Conservation (phyloP, 1,140 invertebrate species). For the Macrobrachium nipponense region DNA sequence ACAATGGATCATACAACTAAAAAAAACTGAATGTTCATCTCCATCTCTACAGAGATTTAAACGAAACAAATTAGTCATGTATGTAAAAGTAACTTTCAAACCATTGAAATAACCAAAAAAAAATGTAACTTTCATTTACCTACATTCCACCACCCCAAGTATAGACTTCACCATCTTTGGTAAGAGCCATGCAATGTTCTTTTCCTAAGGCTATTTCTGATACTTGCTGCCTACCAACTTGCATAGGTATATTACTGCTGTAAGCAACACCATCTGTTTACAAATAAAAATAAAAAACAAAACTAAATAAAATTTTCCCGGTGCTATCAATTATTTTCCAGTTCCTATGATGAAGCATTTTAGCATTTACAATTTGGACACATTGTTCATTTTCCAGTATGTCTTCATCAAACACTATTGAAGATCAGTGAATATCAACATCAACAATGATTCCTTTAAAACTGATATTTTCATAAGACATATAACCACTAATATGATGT, state of each 20-base stretch:
- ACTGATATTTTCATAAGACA: neutral
- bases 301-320: neutral
- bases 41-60: neutral
- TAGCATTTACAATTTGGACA: no score
- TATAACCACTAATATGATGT: neutral
- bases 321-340: no score
- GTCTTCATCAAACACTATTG: no score
- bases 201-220: constrained; percentile 40
- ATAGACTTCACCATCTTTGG: constrained; percentile 25
- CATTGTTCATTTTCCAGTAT: no score
- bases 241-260: constrained; percentile 31
- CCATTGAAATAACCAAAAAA: neutral
- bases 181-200: constrained; percentile 45
- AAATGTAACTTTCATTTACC: neutral
- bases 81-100: neutral
- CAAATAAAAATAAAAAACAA: neutral
- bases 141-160: constrained; percentile 52
- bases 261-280: constrained; percentile 37
- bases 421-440: no score
- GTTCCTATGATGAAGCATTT: no score
- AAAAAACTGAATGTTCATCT: no score
- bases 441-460: no score
- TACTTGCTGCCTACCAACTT: constrained; percentile 3
- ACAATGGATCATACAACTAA: no score
- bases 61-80: neutral